Evolutionary conservation across 2,797 vertebrate genomes (phyloP).

Genomic region (Dryobates pubescens): DNA sequence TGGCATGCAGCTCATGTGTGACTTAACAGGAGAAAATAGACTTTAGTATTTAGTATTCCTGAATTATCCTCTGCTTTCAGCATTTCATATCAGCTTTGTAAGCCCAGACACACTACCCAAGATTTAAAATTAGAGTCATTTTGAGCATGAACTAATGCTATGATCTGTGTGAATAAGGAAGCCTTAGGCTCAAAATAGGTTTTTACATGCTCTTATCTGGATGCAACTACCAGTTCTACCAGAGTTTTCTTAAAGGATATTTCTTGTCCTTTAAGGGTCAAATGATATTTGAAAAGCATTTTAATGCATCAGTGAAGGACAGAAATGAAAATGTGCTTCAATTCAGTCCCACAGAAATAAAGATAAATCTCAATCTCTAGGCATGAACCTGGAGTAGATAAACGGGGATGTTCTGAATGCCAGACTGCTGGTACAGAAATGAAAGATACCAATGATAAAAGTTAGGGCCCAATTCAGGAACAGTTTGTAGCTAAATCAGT

Average conservation of each 20-base stretch:
- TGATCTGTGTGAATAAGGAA: background rate
- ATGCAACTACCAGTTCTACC: background rate
- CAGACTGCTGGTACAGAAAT: background rate
- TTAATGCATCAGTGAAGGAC: background rate
- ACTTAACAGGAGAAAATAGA: background rate
- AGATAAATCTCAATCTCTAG: slow-evolving; percentile 2
- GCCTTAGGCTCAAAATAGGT: background rate
- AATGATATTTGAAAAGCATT: slow-evolving; percentile 3
- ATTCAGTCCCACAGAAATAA: background rate
- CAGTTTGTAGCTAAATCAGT: background rate
- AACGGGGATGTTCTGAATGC: background rate
- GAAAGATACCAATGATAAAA: background rate
- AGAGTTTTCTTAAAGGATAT: background rate
- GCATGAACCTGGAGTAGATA: background rate
- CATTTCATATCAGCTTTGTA: background rate
- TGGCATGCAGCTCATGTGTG: background rate
- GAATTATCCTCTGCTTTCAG: background rate
- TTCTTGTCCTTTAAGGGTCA: background rate
- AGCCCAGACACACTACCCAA: background rate
- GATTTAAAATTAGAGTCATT: background rate
- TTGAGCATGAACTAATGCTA: background rate
- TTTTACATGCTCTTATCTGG: background rate
- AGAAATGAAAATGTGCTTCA: background rate
- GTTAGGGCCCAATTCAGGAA: background rate
- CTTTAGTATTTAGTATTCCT: background rate